These are phyloP conservation scores for Sinocyclocheilus anophthalmus DNA, from an alignment of 2,113 vertebrate species.

Conservation along the genomic window DNA sequence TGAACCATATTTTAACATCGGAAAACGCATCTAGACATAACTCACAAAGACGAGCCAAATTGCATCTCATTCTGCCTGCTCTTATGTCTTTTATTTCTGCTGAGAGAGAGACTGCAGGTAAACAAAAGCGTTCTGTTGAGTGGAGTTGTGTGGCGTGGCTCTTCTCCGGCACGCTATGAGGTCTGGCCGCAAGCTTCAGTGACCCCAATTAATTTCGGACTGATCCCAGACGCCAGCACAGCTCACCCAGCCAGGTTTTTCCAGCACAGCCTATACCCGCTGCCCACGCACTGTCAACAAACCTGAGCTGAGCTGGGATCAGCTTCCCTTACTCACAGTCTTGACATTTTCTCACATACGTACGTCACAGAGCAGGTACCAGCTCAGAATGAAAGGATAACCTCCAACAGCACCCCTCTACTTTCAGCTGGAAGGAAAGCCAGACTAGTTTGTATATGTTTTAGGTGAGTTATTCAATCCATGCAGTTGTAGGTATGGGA, in stretches of 20 bases:
- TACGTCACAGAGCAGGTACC: neutral
- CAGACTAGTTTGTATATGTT: slow-evolving; percentile 17
- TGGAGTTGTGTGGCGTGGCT: slow-evolving; percentile 25
- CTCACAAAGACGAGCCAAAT: neutral
- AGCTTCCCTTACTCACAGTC: slow-evolving; percentile 15
- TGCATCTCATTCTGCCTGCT: slow-evolving; percentile 18
- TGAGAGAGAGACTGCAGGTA: slow-evolving; percentile 1
- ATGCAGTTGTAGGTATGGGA: neutral
- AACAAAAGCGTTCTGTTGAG: neutral
- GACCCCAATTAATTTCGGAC: slow-evolving; percentile 39
- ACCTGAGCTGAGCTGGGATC: slow-evolving; percentile 8
- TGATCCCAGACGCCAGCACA: slow-evolving; percentile 4
- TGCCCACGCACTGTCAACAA: slow-evolving; percentile 27
- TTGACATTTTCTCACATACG: neutral
- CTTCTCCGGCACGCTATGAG: slow-evolving; percentile 3
- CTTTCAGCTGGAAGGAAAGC: neutral
- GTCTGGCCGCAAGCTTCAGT: neutral
- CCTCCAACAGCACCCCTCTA: neutral
- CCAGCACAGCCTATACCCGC: neutral
- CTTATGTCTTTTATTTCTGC: slow-evolving; percentile 2
- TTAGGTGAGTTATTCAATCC: slow-evolving; percentile 31
- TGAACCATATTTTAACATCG: slow-evolving; percentile 25
- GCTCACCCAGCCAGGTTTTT: neutral
- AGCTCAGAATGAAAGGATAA: neutral
- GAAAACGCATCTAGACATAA: slow-evolving; percentile 15